Evolutionary conservation across 2,113 vertebrate genomes (phyloP), one percentile per base, ranked within the genome.

Genomic region (Charadrius vociferus): DNA sequence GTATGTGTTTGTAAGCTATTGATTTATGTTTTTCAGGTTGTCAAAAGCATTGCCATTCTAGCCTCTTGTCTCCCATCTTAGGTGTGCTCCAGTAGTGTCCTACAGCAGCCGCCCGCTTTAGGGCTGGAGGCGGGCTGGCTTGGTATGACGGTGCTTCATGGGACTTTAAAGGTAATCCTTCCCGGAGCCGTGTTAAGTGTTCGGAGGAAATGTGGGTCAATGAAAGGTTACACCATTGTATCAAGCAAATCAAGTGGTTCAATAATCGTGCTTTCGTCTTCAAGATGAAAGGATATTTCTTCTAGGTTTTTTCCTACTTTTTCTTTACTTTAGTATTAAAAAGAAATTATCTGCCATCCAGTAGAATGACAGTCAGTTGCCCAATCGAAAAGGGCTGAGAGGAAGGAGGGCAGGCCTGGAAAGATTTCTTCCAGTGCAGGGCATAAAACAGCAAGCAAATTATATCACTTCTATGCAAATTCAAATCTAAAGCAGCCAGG

Each of bases 61-160:
- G 30, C 43, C 34, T 63, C 65, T 80, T 39, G 9, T 26, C 34
- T 72, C 39, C 47, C 24, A 45, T 47, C 21, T 37, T 9, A 39
- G 61, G 17, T 24, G 34, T 52, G 16, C 22, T 50, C 32, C 59
- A 13, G 7, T 4, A 41, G n/a, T 2, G 6, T 34, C 4, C 7
- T 16, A 5, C 14, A 39, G 65, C n/a, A 55, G 29, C 20, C 30
- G 24, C 0, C 21, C 9, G 1, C 43, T 36, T 53, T 0, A 21
- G 37, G 61, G 75, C 49, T 63, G 37, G 15, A 13, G 16, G 19
- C 0, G 0, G 32, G 5, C n/a, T 71, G 68, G 14, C 30, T 59
- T 22, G n/a, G 7, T 13, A 1, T 24, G 39, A 10, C 81, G 61
- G 58, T 47, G 21, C 36, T 55, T 34, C 0, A 2, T 9, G 24